Evolutionary conservation across 1,140 invertebrate species (phyloP).

Genomic region (Berghia stephanieae): DNA sequence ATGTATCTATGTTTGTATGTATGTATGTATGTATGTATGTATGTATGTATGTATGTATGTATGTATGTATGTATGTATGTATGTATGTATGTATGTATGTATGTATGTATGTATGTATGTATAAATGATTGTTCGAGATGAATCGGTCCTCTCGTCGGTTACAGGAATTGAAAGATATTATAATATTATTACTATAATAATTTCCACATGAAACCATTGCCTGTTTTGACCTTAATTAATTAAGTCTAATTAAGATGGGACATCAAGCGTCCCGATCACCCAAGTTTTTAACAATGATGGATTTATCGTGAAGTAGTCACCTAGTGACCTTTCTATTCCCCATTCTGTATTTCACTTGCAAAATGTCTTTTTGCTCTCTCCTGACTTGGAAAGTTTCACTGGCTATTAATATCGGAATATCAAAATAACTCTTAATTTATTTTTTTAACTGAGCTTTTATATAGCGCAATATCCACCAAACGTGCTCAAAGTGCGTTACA

Average conservation of each 20-base stretch:
- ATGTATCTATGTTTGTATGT: background rate
- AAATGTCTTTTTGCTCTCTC: too few species aligned
- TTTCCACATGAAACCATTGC: background rate
- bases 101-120: constrained; percentile 9
- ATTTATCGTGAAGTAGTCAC: too few species aligned
- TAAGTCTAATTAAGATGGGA: background rate
- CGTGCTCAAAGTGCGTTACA: too few species aligned
- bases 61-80: constrained; percentile 10
- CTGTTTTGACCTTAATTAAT: background rate
- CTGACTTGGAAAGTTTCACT: too few species aligned
- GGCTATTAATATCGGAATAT: too few species aligned
- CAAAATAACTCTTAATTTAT: too few species aligned
- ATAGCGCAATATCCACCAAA: too few species aligned
- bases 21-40: constrained; percentile 17
- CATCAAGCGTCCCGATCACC: background rate
- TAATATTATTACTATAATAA: background rate
- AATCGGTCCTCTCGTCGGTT: background rate
- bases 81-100: background rate
- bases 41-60: constrained; percentile 5
- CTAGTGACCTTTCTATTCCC: too few species aligned
- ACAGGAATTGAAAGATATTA: background rate
- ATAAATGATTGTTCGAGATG: background rate
- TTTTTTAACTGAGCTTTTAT: too few species aligned
- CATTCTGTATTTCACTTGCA: too few species aligned
- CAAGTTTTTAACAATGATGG: too few species aligned